A percentile compares a stretch with the other conserved stretches of the same genome.
phyloP scores from a whole-genome alignment of 2,797 vertebrate species.

The Muscicapa striata region DNA sequence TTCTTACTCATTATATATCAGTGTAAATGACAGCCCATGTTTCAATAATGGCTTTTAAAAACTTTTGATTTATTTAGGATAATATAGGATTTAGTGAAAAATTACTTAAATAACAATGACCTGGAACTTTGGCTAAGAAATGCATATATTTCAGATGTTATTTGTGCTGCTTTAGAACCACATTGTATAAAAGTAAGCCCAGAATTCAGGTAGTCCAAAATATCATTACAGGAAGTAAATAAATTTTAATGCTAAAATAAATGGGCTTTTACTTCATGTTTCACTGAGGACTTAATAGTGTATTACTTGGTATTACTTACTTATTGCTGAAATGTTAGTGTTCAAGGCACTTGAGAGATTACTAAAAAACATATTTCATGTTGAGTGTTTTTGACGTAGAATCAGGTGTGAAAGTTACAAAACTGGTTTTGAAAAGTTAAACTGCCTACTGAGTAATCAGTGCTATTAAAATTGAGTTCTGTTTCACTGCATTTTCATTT shows the following conservation, averaged over 20 bases:
- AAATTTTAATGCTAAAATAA: neutral
- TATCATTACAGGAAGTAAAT: neutral
- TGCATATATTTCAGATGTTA: neutral
- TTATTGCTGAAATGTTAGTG: neutral
- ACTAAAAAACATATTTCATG: neutral
- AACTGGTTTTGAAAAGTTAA: neutral
- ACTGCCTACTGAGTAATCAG: neutral
- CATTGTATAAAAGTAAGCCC: neutral
- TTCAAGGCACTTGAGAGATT: neutral
- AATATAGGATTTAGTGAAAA: neutral
- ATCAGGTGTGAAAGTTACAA: neutral
- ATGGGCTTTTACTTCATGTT: neutral
- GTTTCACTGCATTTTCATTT: slow-evolving; percentile 28
- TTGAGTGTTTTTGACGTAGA: neutral
- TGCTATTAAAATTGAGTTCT: neutral
- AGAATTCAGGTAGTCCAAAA: neutral
- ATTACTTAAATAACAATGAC: neutral
- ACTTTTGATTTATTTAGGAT: neutral
- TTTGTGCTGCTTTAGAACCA: neutral
- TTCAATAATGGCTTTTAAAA: neutral
- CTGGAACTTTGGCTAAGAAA: neutral
- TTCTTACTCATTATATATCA: neutral
- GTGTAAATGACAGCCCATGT: neutral
- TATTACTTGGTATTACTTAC: neutral
- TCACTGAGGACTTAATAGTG: neutral